Evolutionary conservation across 1,140 invertebrate genomes (phyloP).

Genomic region (Contarinia nasturtii): DNA sequence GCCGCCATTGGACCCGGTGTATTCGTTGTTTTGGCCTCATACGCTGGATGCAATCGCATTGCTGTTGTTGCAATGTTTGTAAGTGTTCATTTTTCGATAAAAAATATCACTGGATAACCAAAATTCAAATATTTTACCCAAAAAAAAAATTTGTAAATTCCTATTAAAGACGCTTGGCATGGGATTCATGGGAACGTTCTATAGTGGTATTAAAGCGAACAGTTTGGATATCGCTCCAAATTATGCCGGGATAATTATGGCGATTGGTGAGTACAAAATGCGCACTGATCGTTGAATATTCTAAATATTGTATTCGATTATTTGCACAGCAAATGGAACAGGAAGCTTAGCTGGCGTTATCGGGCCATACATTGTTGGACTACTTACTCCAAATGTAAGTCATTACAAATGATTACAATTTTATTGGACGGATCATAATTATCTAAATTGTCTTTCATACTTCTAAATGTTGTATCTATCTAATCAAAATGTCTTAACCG

Average conservation of each 20-base stretch:
- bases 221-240: slow-evolving; percentile 66
- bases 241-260: slow-evolving; percentile 65
- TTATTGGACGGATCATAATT: too few species aligned
- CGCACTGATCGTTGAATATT: too few species aligned
- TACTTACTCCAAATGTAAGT: slow-evolving; percentile 51
- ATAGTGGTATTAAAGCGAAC: slow-evolving; percentile 60
- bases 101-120: too few species aligned
- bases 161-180: slow-evolving; percentile 51
- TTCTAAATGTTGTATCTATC: background rate
- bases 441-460: too few species aligned
- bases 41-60: slow-evolving; percentile 50
- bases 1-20: slow-evolving; percentile 53
- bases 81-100: too few species aligned
- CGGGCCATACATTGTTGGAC: slow-evolving; percentile 55
- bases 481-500: background rate
- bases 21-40: slow-evolving; percentile 60
- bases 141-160: too few species aligned
- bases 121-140: too few species aligned
- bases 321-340: too few species aligned
- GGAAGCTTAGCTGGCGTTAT: slow-evolving; percentile 65
- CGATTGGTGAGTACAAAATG: too few species aligned
- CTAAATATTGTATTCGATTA: too few species aligned
- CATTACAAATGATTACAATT: too few species aligned
- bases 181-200: slow-evolving; percentile 55
- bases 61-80: slow-evolving; percentile 42